Percentiles rank a stretch among this genome's conserved stretches.
These are phyloP conservation scores for Ovis canadensis DNA, from an alignment of 2,113 vertebrate genomes.

Conservation along the genomic window DNA sequence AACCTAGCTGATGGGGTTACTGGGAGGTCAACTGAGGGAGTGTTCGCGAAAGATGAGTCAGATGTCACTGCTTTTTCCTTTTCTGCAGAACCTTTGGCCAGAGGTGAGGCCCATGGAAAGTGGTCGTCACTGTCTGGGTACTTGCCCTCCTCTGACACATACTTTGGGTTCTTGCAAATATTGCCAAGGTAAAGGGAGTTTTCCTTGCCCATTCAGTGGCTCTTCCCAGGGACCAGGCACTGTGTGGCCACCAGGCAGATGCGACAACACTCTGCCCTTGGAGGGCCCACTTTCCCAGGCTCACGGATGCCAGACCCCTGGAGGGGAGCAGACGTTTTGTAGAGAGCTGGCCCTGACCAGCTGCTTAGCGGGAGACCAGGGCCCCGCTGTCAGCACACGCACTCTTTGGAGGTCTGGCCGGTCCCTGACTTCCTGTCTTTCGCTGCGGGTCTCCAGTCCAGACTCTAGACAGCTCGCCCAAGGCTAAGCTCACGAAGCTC, in stretches of 20 bases:
- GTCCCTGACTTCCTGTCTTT: background rate
- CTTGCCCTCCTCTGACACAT: background rate
- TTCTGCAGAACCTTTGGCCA: background rate
- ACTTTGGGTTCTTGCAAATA: background rate
- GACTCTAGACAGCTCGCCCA: background rate
- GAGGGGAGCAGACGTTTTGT: background rate
- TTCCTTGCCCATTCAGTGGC: background rate
- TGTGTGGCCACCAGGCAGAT: accelerated
- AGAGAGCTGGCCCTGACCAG: background rate
- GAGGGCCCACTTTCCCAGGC: background rate
- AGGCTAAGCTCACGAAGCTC: background rate
- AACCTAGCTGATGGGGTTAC: background rate
- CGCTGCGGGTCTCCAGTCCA: background rate
- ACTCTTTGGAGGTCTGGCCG: background rate
- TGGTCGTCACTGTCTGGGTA: background rate
- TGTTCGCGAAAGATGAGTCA: background rate
- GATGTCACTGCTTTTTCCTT: background rate
- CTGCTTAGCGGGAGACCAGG: background rate
- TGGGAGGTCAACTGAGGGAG: background rate
- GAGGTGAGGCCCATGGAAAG: background rate
- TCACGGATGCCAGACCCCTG: background rate
- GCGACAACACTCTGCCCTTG: accelerated
- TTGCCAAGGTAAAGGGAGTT: background rate
- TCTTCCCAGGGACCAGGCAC: background rate
- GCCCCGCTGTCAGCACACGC: too few relatives aligned